Conservation (phyloP, 2,888 invertebrate genomes). For the Ochropleura plecta region DNA sequence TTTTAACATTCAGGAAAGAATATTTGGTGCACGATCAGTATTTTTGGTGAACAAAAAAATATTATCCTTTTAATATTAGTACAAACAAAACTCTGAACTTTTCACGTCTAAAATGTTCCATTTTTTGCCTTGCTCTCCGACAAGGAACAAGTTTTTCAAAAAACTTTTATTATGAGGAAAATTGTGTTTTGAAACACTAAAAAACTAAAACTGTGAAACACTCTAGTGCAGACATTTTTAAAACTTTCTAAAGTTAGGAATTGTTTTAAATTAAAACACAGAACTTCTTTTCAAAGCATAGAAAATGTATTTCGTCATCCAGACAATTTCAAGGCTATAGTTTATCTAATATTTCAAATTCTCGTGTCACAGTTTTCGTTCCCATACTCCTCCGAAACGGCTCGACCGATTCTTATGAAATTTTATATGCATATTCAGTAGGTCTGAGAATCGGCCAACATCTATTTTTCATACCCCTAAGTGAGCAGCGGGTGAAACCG, state of each 20-base stretch:
- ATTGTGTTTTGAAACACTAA: conserved; percentile 47
- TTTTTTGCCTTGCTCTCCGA: conserved; percentile 18
- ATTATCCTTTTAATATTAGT: conserved; percentile 8
- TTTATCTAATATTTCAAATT: no score
- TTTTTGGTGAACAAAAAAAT: no score
- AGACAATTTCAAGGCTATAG: not conserved
- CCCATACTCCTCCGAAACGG: no score
- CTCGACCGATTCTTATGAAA: no score
- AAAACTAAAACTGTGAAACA: conserved; percentile 41
- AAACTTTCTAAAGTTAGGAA: conserved; percentile 53
- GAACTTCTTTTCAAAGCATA: conserved; percentile 21
- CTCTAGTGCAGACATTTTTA: conserved; percentile 52
- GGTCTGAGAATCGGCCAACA: no score
- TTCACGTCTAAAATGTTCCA: not conserved
- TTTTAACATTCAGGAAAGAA: no score
- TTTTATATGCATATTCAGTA: no score
- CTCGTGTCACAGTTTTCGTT: no score
- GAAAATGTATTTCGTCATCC: not conserved
- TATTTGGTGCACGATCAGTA: no score
- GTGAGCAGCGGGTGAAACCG: no score
- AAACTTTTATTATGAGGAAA: conserved; percentile 48
- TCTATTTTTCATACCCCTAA: no score
- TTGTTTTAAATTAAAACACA: conserved; percentile 41
- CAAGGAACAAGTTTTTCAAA: conserved; percentile 32
- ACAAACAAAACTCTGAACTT: not conserved